A percentile compares a stretch with the other conserved stretches of the same genome.
Conservation (phyloP, 2,888 invertebrate species). For the Magallana nippona region DNA sequence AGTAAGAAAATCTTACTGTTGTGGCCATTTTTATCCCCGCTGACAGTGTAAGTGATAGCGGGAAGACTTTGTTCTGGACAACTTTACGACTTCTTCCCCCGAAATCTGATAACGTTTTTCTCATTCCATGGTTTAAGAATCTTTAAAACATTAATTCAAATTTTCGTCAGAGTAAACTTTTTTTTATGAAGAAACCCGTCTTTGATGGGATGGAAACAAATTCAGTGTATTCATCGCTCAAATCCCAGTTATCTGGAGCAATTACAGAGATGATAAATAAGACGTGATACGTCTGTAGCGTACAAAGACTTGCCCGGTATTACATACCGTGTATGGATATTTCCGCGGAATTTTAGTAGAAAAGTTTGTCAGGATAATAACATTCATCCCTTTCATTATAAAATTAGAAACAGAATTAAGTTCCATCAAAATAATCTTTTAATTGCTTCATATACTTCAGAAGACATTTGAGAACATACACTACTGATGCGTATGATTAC, state of each 20-base stretch:
- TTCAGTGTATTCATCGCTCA: background rate
- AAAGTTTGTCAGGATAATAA: no score
- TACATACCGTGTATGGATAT: no score
- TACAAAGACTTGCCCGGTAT: no score
- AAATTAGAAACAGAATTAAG: no score
- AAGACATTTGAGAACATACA: no score
- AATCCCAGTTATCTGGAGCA: background rate
- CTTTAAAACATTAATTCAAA: background rate
- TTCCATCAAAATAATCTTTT: background rate
- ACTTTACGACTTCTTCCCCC: conserved; percentile 10
- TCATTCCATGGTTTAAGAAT: background rate
- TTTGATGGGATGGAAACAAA: background rate
- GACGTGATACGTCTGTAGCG: no score
- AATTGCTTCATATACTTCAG: background rate
- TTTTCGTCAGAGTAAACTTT: background rate
- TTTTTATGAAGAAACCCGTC: background rate
- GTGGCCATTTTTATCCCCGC: background rate
- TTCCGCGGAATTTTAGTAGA: no score
- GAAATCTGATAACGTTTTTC: conserved; percentile 29
- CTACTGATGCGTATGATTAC: no score
- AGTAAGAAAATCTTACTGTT: background rate
- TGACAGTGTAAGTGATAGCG: conserved; percentile 16
- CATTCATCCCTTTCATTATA: no score
- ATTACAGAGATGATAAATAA: background rate
- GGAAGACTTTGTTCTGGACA: background rate